Evolutionary conservation across 2,797 vertebrate species (phyloP), one percentile per base, ranked within the genome.

Genomic region (Morelia viridis): DNA sequence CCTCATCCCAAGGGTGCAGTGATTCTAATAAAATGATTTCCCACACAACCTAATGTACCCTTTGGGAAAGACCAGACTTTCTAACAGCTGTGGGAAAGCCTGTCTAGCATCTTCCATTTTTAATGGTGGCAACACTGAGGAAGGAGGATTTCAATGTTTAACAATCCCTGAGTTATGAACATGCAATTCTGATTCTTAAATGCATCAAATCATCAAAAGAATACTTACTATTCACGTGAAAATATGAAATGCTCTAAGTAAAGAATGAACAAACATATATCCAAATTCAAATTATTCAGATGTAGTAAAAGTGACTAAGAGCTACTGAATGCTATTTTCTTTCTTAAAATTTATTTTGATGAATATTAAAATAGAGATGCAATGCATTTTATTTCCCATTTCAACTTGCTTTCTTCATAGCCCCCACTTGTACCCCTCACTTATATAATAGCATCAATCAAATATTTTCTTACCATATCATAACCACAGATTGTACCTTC

Each of bases 401-500:
- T 22, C 64, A 22, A 60, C 15, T 71, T 17, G 19, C 1, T 58
- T 92, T n/a, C 62, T 31, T 19, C 60, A 28, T 5, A 26, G 4
- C 0, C 71, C 22, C 24, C 10, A 53, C 28, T 5, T 35, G 35
- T 64, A 61, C 19, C 26, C 10, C 12, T 1, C 46, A 24, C 50
- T 7, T 31, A 46, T 8, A 24, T 41, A 83, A n/a, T 12, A 87
- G 15, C 13, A 22, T 53, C 9, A 17, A 50, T 28, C 46, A 68
- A 89, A 68, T 71, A 11, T 13, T 35, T 17, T 76, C 96, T 98
- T 97, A 99, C 98, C 98, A 98, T 98, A 94, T 98, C 97, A 19
- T 97, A 98, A 89, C 98, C 98, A 35, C 98, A 99, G 80, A 96
- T 91, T 4, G 98, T 99, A 92, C 98, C 98, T 95, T 99, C 98